Evolutionary conservation across 2,888 invertebrate species (phyloP).

Genomic region (Tanytarsus gracilentus): DNA sequence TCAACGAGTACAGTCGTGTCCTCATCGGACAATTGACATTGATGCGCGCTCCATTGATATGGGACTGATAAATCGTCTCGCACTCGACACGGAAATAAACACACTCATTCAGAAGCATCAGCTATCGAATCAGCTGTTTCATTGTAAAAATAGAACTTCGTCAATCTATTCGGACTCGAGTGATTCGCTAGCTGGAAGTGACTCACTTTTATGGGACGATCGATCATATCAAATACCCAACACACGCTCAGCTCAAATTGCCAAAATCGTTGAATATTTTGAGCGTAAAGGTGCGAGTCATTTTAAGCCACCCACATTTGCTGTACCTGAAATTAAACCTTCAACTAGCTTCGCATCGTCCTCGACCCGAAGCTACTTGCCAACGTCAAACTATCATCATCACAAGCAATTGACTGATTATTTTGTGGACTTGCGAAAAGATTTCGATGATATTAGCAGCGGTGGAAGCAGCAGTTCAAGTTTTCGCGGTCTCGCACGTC

Average conservation of each 20-base stretch:
- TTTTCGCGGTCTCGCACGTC: too few species aligned
- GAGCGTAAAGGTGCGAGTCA: constrained; percentile 61
- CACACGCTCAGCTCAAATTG: constrained; percentile 59
- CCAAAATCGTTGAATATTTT: constrained; percentile 81
- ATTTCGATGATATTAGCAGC: constrained; percentile 30
- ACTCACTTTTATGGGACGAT: constrained; percentile 62
- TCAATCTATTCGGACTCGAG: constrained; percentile 82
- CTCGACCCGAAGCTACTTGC: constrained; percentile 4
- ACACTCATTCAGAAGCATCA: constrained; percentile 43
- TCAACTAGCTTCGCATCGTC: constrained; percentile 33
- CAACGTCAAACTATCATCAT: constrained; percentile 31
- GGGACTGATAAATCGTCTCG: constrained; percentile 46
- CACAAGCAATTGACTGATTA: constrained; percentile 30
- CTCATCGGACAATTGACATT: constrained; percentile 39
- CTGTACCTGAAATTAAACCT: constrained; percentile 36
- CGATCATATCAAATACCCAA: constrained; percentile 48
- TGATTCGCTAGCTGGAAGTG: constrained; percentile 71
- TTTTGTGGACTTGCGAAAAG: constrained; percentile 30
- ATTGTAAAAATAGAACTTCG: constrained; percentile 58
- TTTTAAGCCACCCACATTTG: constrained; percentile 43
- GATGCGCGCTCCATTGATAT: constrained; percentile 41
- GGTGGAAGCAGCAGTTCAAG: constrained; percentile 31
- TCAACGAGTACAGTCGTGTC: constrained; percentile 32
- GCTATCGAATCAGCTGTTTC: constrained; percentile 47
- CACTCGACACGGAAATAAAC: constrained; percentile 45